Conservation (phyloP, 2,888 invertebrate species). For the Aricia artaxerxes region DNA sequence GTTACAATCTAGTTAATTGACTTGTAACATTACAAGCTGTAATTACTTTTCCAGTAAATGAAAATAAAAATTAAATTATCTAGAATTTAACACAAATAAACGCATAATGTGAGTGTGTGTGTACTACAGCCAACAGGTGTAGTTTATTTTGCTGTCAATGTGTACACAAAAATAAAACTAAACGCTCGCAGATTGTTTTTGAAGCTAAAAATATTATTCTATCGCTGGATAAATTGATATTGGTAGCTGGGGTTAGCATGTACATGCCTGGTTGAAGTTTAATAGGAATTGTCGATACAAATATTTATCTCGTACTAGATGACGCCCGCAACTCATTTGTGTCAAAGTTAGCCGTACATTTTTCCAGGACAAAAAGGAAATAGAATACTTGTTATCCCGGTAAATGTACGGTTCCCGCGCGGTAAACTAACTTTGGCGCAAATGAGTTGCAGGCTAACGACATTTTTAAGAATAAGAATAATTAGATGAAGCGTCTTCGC, state of each 20-base stretch:
- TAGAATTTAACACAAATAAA: background rate
- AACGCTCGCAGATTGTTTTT: slow-evolving; percentile 8
- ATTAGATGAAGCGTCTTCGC: too few species aligned
- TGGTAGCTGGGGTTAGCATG: background rate
- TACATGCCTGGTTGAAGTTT: background rate
- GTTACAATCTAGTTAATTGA: background rate
- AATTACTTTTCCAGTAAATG: background rate
- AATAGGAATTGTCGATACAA: too few species aligned
- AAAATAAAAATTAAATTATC: background rate
- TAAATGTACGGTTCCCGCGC: too few species aligned
- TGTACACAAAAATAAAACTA: background rate
- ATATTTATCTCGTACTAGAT: too few species aligned
- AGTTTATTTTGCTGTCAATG: background rate
- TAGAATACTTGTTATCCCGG: too few species aligned
- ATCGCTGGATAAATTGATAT: slow-evolving; percentile 4
- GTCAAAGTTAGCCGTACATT: too few species aligned
- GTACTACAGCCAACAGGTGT: background rate
- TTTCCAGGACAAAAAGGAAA: too few species aligned
- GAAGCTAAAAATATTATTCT: background rate
- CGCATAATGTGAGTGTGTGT: background rate
- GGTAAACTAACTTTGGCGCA: too few species aligned
- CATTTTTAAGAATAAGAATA: too few species aligned
- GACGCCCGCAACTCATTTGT: too few species aligned
- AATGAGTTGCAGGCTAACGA: too few species aligned
- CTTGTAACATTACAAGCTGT: background rate